Evolutionary conservation across 2,113 vertebrate species (phyloP), one percentile per base, ranked within the genome.

Genomic region (Pampusana beccarii): DNA sequence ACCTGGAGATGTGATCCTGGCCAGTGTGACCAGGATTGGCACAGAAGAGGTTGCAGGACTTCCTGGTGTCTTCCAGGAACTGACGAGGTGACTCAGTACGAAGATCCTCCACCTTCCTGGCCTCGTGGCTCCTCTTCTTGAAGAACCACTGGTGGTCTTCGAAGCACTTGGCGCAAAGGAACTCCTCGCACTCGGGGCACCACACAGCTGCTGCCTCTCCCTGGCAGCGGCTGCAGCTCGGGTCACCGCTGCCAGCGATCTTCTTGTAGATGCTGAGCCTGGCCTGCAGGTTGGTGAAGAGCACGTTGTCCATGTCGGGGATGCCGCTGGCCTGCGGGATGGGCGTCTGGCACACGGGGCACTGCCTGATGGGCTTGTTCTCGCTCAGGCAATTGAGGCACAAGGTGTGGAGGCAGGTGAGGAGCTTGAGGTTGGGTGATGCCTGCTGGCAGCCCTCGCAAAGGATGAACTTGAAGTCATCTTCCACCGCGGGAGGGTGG

Each of bases 141-240:
- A 98, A 90, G 92, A 95, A 98, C 97, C 97, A 98, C 92, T 98
- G 95, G 50, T 98, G 98, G 1, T 97, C 96, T 21, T 98, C 91
- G 3, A 97, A 91, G 74, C 98, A 98, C 11, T 56, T 89, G 46
- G 6, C 1, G 11, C 98, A 98, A 23, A 98, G 62, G 48, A 98
- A 95, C 50, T 97, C 95, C n/a, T 94, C 28, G 0, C 98, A 98
- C 44, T 97, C 83, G 0, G 53, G 77, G 53, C 98, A 98, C 98
- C 98, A 98, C 64, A 97, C 97, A 3, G 80, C 82, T 0, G 97
- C 95, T 0, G 10, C 72, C 0, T 12, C 17, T 3, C 69, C 28
- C 5, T 16, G 92, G 92, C 98, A 98, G 15, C 94, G 96, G 7
- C 91, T 70, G 81, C 98, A 98, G 6, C 10, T 3, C 0, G 93